Evolutionary conservation across 23 tunicate species (phyloP), one percentile per base, ranked within the genome.

Genomic region (Aplidium turbinatum): DNA sequence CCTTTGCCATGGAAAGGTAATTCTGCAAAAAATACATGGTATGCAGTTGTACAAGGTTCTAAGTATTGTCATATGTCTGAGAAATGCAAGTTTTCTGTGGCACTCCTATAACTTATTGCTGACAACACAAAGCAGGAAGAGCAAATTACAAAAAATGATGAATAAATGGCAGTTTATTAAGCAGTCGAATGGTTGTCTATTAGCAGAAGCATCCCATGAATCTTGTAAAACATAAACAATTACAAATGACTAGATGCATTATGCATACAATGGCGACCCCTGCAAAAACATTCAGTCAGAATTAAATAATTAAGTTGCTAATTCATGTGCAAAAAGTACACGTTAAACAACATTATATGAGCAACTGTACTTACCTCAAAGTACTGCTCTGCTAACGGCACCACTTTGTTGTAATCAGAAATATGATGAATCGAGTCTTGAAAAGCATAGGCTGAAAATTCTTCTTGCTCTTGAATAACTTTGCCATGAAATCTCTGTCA

Each of bases 401-500:
- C 30, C 13, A 79, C 77, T 18, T 54, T 7, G 70, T 79, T 48
- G 29, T 79, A 79, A 27, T 53, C 26, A 3, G 52, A 1, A 31
- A 79, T 34, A 4, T 9, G 58, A 47, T 30, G 19, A 24, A 70
- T 3, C 3, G 76, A 58, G 25, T 30, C 38, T 70, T 70, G 76
- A 9, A 20, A 47, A 3, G 76, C 76, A 70, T 70, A 70, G 2
- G 47, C 38, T 5, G 4, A 22, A 47, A 28, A 70, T 47, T 70
- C 58, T 29, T 48, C 58, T 27, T 70, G 76, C 28, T 70, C 76
- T 47, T 70, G 50, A 36, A 65, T 4, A 18, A 65, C 72, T 36
- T 65, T 65, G 5, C 72, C 25, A 38, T 65, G 48, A 16, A 65
- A n/a, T n/a, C n/a, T n/a, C n/a, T n/a, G n/a, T n/a, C n/a, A n/a